Percentiles rank a stretch among this genome's conserved stretches.
Evolutionary conservation across 2,888 invertebrate species (phyloP).

Genomic region (Anoncus sp.): DNA sequence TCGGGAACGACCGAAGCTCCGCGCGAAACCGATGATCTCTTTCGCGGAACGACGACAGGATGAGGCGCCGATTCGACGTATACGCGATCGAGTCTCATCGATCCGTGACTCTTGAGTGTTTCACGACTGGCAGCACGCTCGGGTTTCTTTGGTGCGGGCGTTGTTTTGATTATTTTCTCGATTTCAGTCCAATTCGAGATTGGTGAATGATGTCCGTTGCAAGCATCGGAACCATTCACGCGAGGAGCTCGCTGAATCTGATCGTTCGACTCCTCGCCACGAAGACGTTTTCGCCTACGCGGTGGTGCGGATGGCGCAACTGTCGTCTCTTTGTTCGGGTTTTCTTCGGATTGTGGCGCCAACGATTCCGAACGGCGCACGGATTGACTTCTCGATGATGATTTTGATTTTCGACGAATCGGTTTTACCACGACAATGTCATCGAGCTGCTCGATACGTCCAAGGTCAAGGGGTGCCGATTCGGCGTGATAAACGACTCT

Average conservation of each 20-base stretch:
- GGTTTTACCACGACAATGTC: constrained; percentile 81
- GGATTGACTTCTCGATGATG: constrained; percentile 76
- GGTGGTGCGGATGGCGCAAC: constrained; percentile 54
- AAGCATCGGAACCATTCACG: constrained; percentile 43
- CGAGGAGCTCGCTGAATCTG: too few species aligned
- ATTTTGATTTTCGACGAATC: constrained; percentile 77
- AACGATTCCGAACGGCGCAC: constrained; percentile 60
- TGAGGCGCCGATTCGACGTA: constrained; percentile 84
- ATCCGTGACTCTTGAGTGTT: constrained; percentile 38
- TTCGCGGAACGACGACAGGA: constrained; percentile 86
- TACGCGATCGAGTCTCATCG: constrained; percentile 84
- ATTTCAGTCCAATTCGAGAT: not conserved
- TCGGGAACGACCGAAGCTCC: constrained; percentile 83
- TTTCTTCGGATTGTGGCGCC: constrained; percentile 54
- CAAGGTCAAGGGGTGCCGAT: constrained; percentile 60
- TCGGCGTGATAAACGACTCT: constrained; percentile 79
- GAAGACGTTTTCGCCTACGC: constrained; percentile 63
- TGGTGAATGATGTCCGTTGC: constrained; percentile 59
- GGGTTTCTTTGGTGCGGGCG: constrained; percentile 64
- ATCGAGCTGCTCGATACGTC: constrained; percentile 75
- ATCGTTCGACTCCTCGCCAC: constrained; percentile 17
- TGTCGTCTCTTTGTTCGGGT: not conserved
- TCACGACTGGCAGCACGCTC: constrained; percentile 53
- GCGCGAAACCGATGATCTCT: constrained; percentile 85
- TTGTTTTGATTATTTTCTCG: constrained; percentile 65